phyloP scores from a whole-genome alignment of 1,140 invertebrate species.

The Medauroidea extradentata region DNA sequence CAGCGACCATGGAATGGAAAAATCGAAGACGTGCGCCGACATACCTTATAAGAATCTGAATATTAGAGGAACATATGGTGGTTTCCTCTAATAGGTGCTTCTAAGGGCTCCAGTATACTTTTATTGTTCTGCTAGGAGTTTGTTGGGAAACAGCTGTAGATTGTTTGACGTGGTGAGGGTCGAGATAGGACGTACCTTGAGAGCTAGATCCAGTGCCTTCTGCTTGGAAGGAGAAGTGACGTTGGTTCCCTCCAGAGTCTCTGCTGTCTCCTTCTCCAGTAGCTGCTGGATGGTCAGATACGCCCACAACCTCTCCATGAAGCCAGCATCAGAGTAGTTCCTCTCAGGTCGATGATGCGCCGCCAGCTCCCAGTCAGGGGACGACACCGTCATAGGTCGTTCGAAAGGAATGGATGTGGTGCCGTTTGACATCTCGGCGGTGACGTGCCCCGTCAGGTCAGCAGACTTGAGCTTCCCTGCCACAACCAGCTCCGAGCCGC shows the following conservation, averaged over 20 bases:
- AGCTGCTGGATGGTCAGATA: constrained; percentile 63
- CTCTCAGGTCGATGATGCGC: constrained; percentile 13
- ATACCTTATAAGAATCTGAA: too few species aligned
- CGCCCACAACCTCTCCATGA: constrained; percentile 59
- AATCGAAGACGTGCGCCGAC: too few species aligned
- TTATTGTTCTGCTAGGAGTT: too few species aligned
- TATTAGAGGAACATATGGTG: too few species aligned
- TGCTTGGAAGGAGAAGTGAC: constrained; percentile 15
- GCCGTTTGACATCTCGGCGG: not conserved
- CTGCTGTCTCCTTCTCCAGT: constrained; percentile 49
- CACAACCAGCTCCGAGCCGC: constrained; percentile 30
- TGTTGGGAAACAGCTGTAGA: too few species aligned
- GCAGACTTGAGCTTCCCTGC: constrained; percentile 22
- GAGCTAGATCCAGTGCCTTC: constrained; percentile 20
- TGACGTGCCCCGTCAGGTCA: not conserved
- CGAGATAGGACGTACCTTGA: not conserved
- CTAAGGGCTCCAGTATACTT: too few species aligned
- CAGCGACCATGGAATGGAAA: too few species aligned
- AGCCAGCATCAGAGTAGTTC: not conserved
- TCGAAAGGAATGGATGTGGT: not conserved
- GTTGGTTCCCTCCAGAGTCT: constrained; percentile 42
- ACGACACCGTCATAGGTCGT: not conserved
- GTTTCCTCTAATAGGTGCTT: too few species aligned
- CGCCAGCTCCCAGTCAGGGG: not conserved
- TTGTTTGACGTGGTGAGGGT: too few species aligned